These are phyloP conservation scores for Eilema sororculum DNA, from an alignment of 2,888 invertebrate genomes.

Conservation along the genomic window DNA sequence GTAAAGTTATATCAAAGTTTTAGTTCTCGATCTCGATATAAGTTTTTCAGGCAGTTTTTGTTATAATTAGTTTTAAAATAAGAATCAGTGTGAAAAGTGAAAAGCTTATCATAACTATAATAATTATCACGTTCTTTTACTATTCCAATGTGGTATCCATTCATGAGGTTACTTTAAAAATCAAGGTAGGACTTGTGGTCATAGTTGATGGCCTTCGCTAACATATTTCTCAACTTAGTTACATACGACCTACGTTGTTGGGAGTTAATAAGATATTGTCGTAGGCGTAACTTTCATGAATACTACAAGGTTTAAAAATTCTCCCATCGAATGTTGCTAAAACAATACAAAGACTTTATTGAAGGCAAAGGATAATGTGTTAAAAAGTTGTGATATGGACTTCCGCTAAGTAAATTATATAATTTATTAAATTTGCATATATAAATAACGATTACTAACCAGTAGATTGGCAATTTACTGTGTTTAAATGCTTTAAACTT, in stretches of 20 bases:
- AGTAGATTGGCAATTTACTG: not conserved
- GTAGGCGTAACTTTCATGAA: constrained; percentile 73
- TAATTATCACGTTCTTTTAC: not conserved
- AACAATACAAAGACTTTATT: constrained; percentile 25
- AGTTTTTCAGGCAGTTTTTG: constrained; percentile 7
- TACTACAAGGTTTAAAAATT: constrained; percentile 61
- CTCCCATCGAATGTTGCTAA: constrained; percentile 32
- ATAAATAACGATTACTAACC: constrained; percentile 35
- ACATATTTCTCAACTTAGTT: constrained; percentile 79
- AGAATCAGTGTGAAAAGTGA: not conserved
- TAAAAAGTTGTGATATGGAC: constrained; percentile 23
- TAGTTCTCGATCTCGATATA: constrained; percentile 6
- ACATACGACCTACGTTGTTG: constrained; percentile 69
- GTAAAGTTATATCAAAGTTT: no score
- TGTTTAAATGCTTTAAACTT: not conserved
- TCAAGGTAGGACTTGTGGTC: constrained; percentile 62
- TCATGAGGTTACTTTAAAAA: constrained; percentile 36
- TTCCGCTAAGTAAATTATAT: constrained; percentile 43
- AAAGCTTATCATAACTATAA: not conserved
- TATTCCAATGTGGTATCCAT: constrained; percentile 35
- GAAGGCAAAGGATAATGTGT: not conserved
- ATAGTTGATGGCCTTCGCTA: constrained; percentile 79
- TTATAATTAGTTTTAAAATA: not conserved
- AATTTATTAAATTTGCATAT: constrained; percentile 44
- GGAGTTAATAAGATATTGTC: constrained; percentile 65